Conservation (phyloP, 2,113 vertebrate genomes). For the Rhea pennata region DNA sequence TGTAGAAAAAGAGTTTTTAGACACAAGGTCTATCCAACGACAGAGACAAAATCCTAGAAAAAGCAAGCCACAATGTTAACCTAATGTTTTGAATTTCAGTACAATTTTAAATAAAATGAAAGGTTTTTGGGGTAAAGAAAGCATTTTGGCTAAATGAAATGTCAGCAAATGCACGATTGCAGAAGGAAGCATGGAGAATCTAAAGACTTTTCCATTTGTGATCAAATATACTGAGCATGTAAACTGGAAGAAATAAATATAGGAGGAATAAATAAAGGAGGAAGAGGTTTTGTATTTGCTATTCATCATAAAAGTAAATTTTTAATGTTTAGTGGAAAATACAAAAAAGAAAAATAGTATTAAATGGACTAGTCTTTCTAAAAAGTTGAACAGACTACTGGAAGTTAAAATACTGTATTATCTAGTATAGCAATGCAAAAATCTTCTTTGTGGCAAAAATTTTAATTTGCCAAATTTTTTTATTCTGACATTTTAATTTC, state of each 20-base stretch:
- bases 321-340: not conserved
- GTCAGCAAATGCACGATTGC: not conserved
- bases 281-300: not conserved
- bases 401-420: not conserved
- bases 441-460: not conserved
- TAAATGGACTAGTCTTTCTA: not conserved
- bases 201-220: not conserved
- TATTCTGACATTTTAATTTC: not conserved
- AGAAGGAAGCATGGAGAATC: not conserved
- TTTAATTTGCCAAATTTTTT: not conserved
- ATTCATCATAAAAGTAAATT: not conserved
- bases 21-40: not conserved
- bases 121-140: not conserved
- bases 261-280: not conserved
- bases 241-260: not conserved
- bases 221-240: not conserved
- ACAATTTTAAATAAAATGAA: constrained; percentile 1
- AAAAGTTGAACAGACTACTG: not conserved
- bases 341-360: not conserved
- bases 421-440: not conserved
- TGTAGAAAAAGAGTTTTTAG: not conserved
- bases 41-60: not conserved
- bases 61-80: not conserved
- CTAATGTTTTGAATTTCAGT: not conserved
- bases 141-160: not conserved